Conservation (phyloP, 2,888 invertebrate genomes). For the Mantis religiosa region DNA sequence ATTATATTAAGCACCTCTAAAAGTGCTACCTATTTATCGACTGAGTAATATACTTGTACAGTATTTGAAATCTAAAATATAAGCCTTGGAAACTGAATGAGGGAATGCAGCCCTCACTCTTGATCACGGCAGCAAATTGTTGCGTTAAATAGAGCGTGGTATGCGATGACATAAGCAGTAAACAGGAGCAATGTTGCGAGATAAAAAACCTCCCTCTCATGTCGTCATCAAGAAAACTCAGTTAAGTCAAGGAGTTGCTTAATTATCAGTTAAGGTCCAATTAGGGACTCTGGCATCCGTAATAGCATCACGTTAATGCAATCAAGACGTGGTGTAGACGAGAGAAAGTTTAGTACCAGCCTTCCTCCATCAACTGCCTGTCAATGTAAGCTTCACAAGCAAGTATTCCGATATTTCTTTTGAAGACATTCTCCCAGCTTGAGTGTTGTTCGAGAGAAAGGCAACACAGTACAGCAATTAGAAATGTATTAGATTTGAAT, state of each 20-base stretch:
- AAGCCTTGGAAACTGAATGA: too few species aligned
- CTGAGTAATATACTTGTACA: too few species aligned
- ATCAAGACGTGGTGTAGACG: constrained; percentile 13
- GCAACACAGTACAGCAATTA: too few species aligned
- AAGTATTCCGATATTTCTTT: too few species aligned
- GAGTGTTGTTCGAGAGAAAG: too few species aligned
- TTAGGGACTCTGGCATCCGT: constrained; percentile 21
- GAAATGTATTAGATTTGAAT: too few species aligned
- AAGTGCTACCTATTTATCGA: too few species aligned
- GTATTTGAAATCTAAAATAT: too few species aligned
- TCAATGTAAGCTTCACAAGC: neutral
- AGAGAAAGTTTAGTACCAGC: neutral
- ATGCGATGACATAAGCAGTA: neutral
- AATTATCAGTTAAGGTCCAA: constrained; percentile 26
- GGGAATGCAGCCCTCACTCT: too few species aligned
- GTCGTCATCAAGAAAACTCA: neutral
- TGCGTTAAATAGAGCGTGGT: neutral
- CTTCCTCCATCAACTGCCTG: neutral
- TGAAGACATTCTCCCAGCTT: too few species aligned
- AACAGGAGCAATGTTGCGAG: neutral
- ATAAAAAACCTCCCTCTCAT: neutral
- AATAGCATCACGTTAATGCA: constrained; percentile 25
- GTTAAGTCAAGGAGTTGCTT: constrained; percentile 16
- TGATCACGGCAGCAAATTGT: neutral
- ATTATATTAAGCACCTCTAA: too few species aligned